phyloP scores from a whole-genome alignment of 2,888 invertebrate genomes.

The Acrobasis repandana region DNA sequence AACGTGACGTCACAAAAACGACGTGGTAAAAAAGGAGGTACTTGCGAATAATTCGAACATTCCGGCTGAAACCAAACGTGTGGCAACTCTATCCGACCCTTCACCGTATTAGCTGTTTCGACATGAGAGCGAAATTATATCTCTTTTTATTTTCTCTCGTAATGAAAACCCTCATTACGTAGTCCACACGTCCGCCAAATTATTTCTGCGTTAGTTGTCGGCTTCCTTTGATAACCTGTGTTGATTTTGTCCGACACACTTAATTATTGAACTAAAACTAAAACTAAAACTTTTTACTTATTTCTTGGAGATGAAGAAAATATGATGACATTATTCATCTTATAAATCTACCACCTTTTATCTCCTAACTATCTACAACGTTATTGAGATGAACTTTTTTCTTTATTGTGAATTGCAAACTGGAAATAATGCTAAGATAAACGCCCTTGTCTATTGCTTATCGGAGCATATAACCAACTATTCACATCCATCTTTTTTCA shows the following conservation, averaged over 20 bases:
- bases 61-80: background rate
- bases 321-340: background rate
- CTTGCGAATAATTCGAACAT: background rate
- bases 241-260: background rate
- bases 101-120: slow-evolving; percentile 58
- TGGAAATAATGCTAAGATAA: no score
- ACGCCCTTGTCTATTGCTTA: no score
- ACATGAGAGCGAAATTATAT: slow-evolving; percentile 62
- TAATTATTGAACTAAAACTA: background rate
- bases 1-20: no score
- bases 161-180: slow-evolving; percentile 56
- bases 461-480: no score
- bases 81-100: slow-evolving; percentile 41
- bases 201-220: slow-evolving; percentile 25
- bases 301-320: background rate
- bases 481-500: no score
- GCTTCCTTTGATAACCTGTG: slow-evolving; percentile 20
- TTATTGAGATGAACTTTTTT: no score
- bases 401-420: no score
- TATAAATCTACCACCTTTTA: no score
- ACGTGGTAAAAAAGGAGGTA: slow-evolving; percentile 19
- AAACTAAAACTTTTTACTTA: background rate
- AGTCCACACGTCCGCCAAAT: slow-evolving; percentile 27
- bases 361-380: no score
- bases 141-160: slow-evolving; percentile 58